phyloP scores from a whole-genome alignment of 2,888 invertebrate species.

The Microctonus aethiopoides region DNA sequence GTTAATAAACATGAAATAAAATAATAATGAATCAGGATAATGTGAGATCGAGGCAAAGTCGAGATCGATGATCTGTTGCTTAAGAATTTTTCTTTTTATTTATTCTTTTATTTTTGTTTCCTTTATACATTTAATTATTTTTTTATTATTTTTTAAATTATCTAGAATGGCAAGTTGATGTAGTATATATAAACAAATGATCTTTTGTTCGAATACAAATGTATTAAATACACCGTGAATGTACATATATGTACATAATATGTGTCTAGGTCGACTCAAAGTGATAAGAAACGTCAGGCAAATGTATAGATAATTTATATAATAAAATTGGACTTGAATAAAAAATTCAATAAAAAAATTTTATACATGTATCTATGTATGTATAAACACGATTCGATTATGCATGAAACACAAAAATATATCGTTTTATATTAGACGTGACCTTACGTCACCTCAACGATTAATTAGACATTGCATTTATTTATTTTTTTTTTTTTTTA shows the following conservation, averaged over 20 bases:
- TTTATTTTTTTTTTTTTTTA: background rate
- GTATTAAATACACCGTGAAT: background rate
- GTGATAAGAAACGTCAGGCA: background rate
- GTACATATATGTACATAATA: background rate
- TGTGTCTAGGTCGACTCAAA: background rate
- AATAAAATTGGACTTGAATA: no score
- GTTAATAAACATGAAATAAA: background rate
- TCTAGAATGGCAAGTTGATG: background rate
- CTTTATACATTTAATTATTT: background rate
- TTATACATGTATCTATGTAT: no score
- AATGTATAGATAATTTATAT: no score
- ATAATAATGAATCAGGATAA: background rate
- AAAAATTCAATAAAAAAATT: no score
- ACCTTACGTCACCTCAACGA: background rate
- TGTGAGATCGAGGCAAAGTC: background rate
- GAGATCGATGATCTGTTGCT: conserved; percentile 6
- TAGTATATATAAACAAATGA: background rate
- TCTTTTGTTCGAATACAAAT: background rate
- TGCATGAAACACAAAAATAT: background rate
- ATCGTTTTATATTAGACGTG: background rate
- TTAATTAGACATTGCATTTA: background rate
- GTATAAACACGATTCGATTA: background rate
- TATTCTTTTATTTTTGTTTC: background rate
- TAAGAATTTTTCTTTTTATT: background rate
- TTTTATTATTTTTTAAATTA: background rate